A percentile compares a stretch with the other conserved stretches of the same genome.
phyloP scores from a whole-genome alignment of 1,140 invertebrate genomes.

The Araneus ventricosus region DNA sequence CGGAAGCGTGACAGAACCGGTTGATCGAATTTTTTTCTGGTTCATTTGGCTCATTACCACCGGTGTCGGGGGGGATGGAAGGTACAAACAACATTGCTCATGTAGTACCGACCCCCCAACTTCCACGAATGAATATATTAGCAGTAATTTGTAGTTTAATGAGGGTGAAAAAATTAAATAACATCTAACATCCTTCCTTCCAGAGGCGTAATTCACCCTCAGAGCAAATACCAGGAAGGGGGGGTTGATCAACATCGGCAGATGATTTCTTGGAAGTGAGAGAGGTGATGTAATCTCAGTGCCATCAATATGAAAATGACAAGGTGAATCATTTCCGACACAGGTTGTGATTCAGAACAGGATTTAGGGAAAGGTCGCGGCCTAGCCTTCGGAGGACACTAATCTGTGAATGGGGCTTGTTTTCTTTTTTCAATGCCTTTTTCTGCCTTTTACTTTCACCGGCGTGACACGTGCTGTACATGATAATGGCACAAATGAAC shows the following conservation, averaged over 20 bases:
- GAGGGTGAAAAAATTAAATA: constrained; percentile 15
- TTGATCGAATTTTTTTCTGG: constrained; percentile 30
- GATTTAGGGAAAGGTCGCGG: constrained; percentile 26
- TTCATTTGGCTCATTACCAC: constrained; percentile 37
- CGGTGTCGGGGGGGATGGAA: neutral
- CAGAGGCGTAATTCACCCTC: neutral
- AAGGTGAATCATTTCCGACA: constrained; percentile 33
- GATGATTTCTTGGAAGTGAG: constrained; percentile 27
- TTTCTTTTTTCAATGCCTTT: neutral
- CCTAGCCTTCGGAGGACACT: constrained; percentile 16
- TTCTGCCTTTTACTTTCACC: constrained; percentile 20
- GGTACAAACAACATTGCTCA: neutral
- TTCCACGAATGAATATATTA: constrained; percentile 3
- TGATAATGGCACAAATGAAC: neutral
- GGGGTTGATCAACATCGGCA: neutral
- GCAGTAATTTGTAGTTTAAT: constrained; percentile 31
- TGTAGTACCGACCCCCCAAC: neutral
- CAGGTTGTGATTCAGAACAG: constrained; percentile 12
- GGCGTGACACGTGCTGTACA: neutral
- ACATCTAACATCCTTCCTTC: neutral
- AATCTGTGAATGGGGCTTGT: neutral
- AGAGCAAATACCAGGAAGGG: neutral
- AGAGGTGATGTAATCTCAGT: constrained; percentile 14
- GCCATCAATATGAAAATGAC: constrained; percentile 28
- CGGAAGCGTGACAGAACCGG: constrained; percentile 49